Base-by-base conservation (phyloP, 23 tunicate genomes). In the Botrylloides violaceus region DNA sequence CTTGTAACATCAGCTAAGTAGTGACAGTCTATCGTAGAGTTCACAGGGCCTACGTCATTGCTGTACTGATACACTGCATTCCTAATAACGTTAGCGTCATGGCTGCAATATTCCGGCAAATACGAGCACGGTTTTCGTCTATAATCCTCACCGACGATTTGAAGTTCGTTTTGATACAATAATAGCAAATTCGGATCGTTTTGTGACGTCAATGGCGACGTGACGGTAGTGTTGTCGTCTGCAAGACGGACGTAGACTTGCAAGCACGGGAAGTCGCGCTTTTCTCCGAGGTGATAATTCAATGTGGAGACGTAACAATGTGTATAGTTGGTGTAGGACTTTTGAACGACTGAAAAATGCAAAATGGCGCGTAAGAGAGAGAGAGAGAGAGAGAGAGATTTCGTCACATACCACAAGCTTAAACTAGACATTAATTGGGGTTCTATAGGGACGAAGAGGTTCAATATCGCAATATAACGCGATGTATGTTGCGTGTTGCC, bases 91-190 rank as follows among this genome's bases (percentile, higher is more conserved):
- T 56, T 36, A 29, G 49, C 29, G 49, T 87, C 73, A 22, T 36
- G n/a, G 43, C 59, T 38, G 66, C 95, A 87, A 27, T 66, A 60
- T 3, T 61, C 25, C 2, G 95, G 94, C 65, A 87, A 56, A 34
- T 66, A 87, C 5, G 95, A 87, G 61, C 95, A 87, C 50, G 82
- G 74, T 36, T 85, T 57, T 38, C 70, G 75, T 15, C 59, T 33
- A 59, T 87, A 48, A 39, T 87, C 95, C 49, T 26, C 56, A 18
- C 95, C 95, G 2, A 70, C 75, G n/a, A 70, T 72, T 43, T 87
- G 84, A 20, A 34, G 70, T 50, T 87, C 95, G 71, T 87, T 76
- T 38, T 87, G 82, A 76, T 60, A 87, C 9, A 87, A 59, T 65
- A 85, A 55, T 24, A 76, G 64, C n/a, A 56, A 37, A 25, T 64